phyloP scores from a whole-genome alignment of 2,888 invertebrate genomes.

The Drosophila koepferae region DNA sequence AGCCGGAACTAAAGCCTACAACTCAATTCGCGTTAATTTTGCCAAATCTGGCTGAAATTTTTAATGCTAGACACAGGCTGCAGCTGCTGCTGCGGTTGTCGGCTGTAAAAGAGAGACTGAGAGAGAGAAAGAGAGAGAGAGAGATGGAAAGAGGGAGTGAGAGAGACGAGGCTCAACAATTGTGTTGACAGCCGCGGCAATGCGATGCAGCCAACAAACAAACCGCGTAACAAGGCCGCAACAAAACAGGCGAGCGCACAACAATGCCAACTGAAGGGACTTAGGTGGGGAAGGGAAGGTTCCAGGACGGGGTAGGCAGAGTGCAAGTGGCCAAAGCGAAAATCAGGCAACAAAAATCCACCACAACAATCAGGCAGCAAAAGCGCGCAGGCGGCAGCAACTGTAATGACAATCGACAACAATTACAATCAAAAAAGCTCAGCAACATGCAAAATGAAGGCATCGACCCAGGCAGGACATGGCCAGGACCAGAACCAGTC shows the following conservation, averaged over 20 bases:
- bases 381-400: slow-evolving; percentile 53
- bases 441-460: slow-evolving; percentile 65
- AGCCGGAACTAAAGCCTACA: slow-evolving; percentile 51
- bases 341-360: slow-evolving; percentile 71
- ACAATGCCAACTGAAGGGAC: slow-evolving; percentile 52
- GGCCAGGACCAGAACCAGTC: slow-evolving; percentile 1
- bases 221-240: slow-evolving; percentile 78
- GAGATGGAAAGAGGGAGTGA: background rate
- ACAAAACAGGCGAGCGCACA: slow-evolving; percentile 67
- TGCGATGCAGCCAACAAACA: slow-evolving; percentile 77
- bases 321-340: slow-evolving; percentile 25
- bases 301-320: background rate
- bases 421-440: slow-evolving; percentile 79
- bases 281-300: background rate
- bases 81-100: slow-evolving; percentile 20
- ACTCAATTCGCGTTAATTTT: slow-evolving; percentile 74
- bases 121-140: slow-evolving; percentile 1
- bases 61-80: slow-evolving; percentile 44
- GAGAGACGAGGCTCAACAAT: slow-evolving; percentile 50
- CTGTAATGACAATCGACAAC: slow-evolving; percentile 80
- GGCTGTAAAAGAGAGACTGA: slow-evolving; percentile 3
- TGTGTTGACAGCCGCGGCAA: slow-evolving; percentile 76
- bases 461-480: slow-evolving; percentile 26
- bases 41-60: slow-evolving; percentile 54
- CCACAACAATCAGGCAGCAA: slow-evolving; percentile 57